Conservation (phyloP, 2,113 vertebrate species). For the Pithys albifrons region DNA sequence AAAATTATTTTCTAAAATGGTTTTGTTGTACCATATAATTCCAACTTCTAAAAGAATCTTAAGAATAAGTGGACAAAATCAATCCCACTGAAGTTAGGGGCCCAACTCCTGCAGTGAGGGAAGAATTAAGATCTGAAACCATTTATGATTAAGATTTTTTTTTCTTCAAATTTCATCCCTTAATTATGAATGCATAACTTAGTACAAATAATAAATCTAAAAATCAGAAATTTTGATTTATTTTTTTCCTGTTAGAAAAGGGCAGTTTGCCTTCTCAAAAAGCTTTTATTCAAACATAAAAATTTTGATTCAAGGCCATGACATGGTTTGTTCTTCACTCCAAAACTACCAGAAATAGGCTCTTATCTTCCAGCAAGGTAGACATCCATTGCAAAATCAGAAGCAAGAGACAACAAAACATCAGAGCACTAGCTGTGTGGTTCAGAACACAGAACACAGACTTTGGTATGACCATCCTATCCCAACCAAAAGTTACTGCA, state of each 20-base stretch:
- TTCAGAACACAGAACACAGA: background rate
- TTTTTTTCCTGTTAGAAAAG: background rate
- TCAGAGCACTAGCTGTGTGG: too few relatives aligned
- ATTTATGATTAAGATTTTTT: background rate
- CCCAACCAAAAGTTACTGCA: background rate
- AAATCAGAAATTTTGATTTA: background rate
- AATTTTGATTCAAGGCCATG: background rate
- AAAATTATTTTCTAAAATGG: background rate
- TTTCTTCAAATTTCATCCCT: background rate
- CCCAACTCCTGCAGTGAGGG: background rate
- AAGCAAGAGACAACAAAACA: background rate
- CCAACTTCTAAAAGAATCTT: background rate
- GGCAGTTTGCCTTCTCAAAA: background rate
- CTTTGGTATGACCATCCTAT: background rate
- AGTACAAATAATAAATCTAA: background rate
- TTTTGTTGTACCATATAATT: background rate
- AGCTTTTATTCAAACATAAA: background rate
- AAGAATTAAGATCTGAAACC: background rate
- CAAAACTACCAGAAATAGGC: background rate
- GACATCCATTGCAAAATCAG: background rate
- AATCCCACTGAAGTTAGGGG: background rate
- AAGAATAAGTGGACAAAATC: background rate
- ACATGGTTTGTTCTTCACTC: background rate
- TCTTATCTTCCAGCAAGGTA: background rate
- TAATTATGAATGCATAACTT: background rate